phyloP scores from a whole-genome alignment of 2,888 invertebrate genomes.

The Apodemia hepburni region DNA sequence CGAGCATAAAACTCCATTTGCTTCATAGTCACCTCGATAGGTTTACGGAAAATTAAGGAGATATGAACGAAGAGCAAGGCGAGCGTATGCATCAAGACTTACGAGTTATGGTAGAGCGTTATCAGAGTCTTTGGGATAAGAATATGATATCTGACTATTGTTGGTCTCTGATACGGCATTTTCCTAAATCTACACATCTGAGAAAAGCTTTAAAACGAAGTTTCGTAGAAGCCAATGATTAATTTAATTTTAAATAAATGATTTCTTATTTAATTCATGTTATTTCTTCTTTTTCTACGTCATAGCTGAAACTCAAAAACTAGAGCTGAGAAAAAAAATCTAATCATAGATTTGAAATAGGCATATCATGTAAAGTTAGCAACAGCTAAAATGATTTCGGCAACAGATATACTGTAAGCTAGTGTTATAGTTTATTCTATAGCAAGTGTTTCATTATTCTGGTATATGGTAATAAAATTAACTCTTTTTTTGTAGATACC shows the following conservation, averaged over 20 bases:
- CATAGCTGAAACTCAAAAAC: slow-evolving; percentile 1
- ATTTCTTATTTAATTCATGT: background rate
- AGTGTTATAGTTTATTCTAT: background rate
- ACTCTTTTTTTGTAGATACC: no score
- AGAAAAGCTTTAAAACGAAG: slow-evolving; percentile 20
- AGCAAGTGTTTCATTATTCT: no score
- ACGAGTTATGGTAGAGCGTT: slow-evolving; percentile 40
- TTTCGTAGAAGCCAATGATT: slow-evolving; percentile 10
- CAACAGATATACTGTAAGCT: background rate
- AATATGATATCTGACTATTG: slow-evolving; percentile 30
- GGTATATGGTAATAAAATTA: no score
- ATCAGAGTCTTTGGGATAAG: slow-evolving; percentile 41
- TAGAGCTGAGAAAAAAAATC: slow-evolving; percentile 1
- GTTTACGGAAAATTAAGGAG: slow-evolving; percentile 31
- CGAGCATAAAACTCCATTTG: slow-evolving; percentile 20
- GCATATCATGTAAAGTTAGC: background rate
- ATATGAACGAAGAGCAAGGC: slow-evolving; percentile 42
- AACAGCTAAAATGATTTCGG: background rate
- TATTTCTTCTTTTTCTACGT: background rate
- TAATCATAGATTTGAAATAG: background rate
- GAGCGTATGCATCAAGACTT: slow-evolving; percentile 45
- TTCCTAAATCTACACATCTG: slow-evolving; percentile 13
- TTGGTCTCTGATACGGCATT: slow-evolving; percentile 27
- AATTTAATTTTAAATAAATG: slow-evolving; percentile 1
- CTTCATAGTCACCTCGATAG: slow-evolving; percentile 24